Evolutionary conservation across 1,140 invertebrate genomes (phyloP).

Genomic region (Chironomus striatipennis): DNA sequence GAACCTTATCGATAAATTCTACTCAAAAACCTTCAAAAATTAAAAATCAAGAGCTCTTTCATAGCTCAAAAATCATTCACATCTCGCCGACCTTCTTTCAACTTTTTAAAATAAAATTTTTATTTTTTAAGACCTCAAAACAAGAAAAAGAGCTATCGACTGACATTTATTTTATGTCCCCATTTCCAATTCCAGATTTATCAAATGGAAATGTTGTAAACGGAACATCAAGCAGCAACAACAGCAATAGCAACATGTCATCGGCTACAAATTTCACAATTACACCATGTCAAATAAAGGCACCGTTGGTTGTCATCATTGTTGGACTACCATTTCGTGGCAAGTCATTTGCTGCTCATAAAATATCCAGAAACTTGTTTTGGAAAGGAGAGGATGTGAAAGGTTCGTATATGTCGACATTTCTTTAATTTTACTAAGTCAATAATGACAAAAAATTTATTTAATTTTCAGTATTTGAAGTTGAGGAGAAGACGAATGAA

Average conservation of each 20-base stretch:
- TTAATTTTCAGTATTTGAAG: slow-evolving; percentile 26
- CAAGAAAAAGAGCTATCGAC: not conserved
- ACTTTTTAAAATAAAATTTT: too few relatives aligned
- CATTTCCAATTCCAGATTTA: not conserved
- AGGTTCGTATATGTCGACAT: slow-evolving; percentile 53
- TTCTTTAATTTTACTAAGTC: slow-evolving; percentile 6
- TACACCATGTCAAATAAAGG: slow-evolving; percentile 30
- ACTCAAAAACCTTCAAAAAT: too few relatives aligned
- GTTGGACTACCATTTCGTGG: slow-evolving; percentile 85
- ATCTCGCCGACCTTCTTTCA: too few relatives aligned
- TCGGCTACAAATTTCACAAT: not conserved
- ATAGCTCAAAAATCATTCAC: too few relatives aligned
- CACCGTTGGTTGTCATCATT: slow-evolving; percentile 75
- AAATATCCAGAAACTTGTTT: slow-evolving; percentile 77
- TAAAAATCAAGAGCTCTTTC: too few relatives aligned
- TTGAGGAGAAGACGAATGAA: slow-evolving; percentile 62
- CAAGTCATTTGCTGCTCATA: slow-evolving; percentile 85
- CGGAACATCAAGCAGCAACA: not conserved
- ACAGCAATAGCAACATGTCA: not conserved
- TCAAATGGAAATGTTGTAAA: not conserved
- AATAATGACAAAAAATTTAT: slow-evolving; percentile 22
- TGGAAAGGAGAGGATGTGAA: slow-evolving; percentile 82
- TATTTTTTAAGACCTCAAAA: not conserved
- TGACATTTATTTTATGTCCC: not conserved
- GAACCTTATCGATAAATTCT: too few relatives aligned